Conservation (phyloP, 2,113 vertebrate genomes). For the Accipiter cooperii region DNA sequence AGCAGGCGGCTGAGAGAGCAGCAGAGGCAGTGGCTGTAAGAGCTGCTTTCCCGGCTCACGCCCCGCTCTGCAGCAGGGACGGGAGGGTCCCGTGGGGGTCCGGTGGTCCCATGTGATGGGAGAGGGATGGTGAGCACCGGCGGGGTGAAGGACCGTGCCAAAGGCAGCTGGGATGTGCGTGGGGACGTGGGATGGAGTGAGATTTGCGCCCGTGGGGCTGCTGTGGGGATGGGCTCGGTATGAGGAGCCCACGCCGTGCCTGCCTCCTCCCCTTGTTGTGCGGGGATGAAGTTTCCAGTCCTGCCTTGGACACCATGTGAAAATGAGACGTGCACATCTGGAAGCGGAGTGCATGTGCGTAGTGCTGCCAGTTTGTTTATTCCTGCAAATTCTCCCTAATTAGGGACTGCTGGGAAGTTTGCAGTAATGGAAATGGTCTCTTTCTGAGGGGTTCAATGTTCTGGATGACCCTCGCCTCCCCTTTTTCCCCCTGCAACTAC, state of each 20-base stretch:
- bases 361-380: background rate
- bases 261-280: background rate
- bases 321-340: slow-evolving; percentile 14
- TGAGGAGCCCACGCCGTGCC: background rate
- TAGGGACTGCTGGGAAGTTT: background rate
- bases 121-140: background rate
- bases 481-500: background rate
- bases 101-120: background rate
- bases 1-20: background rate
- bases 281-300: background rate
- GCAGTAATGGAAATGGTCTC: background rate
- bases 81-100: fast-evolving
- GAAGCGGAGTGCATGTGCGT: background rate
- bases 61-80: background rate
- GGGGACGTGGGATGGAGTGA: background rate
- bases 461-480: background rate
- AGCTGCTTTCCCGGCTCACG: fast-evolving
- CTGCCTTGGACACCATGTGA: background rate
- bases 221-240: background rate
- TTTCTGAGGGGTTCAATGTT: background rate
- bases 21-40: background rate
- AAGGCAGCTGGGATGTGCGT: background rate
- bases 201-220: background rate
- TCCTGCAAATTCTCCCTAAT: background rate
- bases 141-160: background rate